Conservation (phyloP, 2,888 invertebrate species). For the Thereva unica region DNA sequence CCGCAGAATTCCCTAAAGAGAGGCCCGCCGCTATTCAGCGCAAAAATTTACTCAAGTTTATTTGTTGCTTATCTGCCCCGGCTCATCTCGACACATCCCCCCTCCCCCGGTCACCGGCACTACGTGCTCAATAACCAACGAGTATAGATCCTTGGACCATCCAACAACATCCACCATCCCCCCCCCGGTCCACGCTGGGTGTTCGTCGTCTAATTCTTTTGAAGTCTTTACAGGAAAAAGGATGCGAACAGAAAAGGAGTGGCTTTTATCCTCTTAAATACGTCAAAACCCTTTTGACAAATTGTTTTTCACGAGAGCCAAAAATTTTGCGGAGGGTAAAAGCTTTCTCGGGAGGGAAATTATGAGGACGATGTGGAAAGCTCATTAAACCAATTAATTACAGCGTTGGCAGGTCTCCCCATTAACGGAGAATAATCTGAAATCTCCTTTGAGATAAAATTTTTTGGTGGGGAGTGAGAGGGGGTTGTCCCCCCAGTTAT, state of each 20-base stretch:
- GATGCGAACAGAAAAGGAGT: not conserved
- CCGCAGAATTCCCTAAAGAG: not conserved
- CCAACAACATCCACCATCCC: too few species aligned
- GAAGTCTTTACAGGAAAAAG: constrained; percentile 9
- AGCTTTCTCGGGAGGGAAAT: constrained; percentile 10
- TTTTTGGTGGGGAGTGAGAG: too few species aligned
- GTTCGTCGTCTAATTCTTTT: not conserved
- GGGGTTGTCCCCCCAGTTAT: constrained; percentile 4
- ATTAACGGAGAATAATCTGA: constrained; percentile 28
- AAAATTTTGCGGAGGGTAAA: constrained; percentile 14
- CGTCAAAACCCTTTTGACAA: constrained; percentile 23
- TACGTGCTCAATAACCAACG: too few species aligned
- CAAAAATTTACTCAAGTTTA: not conserved
- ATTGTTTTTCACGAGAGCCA: constrained; percentile 20
- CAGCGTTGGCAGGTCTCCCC: constrained; percentile 21
- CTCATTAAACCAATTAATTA: constrained; percentile 32
- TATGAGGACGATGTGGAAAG: constrained; percentile 28
- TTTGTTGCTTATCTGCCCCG: constrained; percentile 17
- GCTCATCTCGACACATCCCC: constrained; percentile 1
- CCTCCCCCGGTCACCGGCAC: not conserved
- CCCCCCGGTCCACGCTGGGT: too few species aligned
- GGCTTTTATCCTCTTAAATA: constrained; percentile 13
- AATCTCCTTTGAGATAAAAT: constrained; percentile 25
- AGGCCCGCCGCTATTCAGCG: not conserved
- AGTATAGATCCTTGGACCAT: too few species aligned